Base-by-base conservation (phyloP, 2,113 vertebrate genomes). In the Saguinus midas region DNA sequence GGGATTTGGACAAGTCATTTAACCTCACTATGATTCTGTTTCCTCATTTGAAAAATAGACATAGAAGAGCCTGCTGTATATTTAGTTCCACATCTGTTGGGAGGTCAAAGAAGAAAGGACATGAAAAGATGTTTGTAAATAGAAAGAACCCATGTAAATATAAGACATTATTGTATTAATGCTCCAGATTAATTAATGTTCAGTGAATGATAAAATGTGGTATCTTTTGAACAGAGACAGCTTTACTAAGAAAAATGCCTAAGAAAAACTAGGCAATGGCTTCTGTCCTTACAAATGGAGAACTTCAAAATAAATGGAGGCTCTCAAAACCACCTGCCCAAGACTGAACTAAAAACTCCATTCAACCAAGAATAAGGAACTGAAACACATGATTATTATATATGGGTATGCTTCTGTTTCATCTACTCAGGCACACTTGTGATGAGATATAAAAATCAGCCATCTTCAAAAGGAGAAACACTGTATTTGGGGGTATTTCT, bases 1-100 rank as follows among this genome's bases (percentile, higher is more conserved):
- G 27, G 45, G 57, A 70, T 94, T 57, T 48, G 17, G 57, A 81
- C 73, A 70, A 90, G 43, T 89, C 82, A 93, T 91, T 95, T 97
- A 79, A 91, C 37, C 43, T 95, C 72, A 27, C n/a, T 32, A 50
- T 66, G 37, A 70, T 73, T 66, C 57, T n/a, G 21, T 92, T 82
- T 96, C 45, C 64, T 93, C 80, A 96, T 76, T 68, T 92, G 57
- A 85, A 96, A 93, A 92, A 91, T 5, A 61, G 55, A 95, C 76
- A 95, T 78, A 81, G 29, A 82, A 94, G 94, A 78, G 14, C 23
- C 23, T 83, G 55, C 45, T 79, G 45, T 75, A 40, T n/a, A 52
- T 84, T 85, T 86, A 95, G 11, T 12, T 21, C 37, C 45, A 75
- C 61, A 83, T 87, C 43, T 84, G 4, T 43, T n/a, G 61, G 21